Conservation (phyloP, 2,797 vertebrate genomes). For the Poeciliopsis presidionis region DNA sequence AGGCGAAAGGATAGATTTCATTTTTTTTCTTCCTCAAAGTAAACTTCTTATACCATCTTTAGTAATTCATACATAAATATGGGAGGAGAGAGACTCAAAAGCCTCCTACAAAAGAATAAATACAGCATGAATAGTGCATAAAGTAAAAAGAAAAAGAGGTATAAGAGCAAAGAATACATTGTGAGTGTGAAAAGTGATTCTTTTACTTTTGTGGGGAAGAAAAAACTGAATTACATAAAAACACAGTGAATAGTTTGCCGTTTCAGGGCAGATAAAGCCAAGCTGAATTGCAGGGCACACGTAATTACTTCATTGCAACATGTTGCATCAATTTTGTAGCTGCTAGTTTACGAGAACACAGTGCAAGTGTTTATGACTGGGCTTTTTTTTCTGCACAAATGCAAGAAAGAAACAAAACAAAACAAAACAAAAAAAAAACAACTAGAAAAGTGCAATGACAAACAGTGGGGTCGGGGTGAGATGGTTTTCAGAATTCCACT, state of each 20-base stretch:
- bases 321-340: constrained; percentile 26
- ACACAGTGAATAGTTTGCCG: neutral
- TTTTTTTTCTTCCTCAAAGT: constrained; percentile 11
- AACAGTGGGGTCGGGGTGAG: no score
- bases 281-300: constrained; percentile 7
- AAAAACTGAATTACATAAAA: neutral
- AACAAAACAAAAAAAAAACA: neutral
- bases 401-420: neutral
- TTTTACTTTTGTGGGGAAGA: neutral
- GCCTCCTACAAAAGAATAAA: constrained; percentile 26
- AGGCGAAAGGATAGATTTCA: neutral
- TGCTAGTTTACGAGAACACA: constrained; percentile 19
- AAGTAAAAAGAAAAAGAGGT: neutral
- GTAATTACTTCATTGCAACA: constrained; percentile 56
- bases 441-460: neutral
- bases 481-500: neutral
- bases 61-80: constrained; percentile 28
- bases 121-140: neutral
- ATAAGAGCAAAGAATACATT: neutral
- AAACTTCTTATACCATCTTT: constrained; percentile 30
- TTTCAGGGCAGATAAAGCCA: constrained; percentile 8
- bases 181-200: constrained; percentile 11
- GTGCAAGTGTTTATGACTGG: neutral
- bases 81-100: neutral
- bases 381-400: neutral